Conservation (phyloP, 2,797 vertebrate species). For the Stomatorhinus walkeri region DNA sequence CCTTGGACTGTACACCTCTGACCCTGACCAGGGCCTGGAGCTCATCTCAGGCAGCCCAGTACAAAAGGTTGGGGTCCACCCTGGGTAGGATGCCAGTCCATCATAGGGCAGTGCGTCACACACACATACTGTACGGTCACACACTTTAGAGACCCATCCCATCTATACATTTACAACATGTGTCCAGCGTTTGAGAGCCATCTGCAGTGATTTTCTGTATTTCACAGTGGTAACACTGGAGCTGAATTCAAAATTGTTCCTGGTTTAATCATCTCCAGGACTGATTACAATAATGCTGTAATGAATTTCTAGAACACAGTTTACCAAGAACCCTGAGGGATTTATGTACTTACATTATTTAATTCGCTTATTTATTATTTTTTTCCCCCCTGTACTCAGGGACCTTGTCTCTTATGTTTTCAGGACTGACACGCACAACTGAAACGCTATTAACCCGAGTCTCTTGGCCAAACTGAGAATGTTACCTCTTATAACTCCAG, state of each 20-base stretch:
- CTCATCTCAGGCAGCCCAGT: background rate
- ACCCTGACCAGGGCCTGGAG: background rate
- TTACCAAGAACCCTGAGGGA: background rate
- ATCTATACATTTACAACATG: background rate
- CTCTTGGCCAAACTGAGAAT: background rate
- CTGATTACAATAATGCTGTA: background rate
- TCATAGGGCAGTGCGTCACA: background rate
- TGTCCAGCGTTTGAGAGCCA: background rate
- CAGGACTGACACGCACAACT: background rate
- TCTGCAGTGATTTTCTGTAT: background rate
- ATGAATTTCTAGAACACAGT: background rate
- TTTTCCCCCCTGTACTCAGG: background rate
- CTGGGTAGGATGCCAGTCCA: background rate
- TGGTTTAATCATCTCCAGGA: background rate
- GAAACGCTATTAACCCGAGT: background rate
- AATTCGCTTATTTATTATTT: background rate
- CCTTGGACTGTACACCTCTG: background rate
- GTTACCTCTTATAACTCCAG: background rate
- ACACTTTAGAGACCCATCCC: background rate
- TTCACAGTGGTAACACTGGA: background rate
- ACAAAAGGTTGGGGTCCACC: background rate
- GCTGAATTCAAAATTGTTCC: background rate
- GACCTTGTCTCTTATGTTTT: background rate
- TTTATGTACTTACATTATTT: background rate
- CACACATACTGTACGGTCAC: background rate